Conservation (phyloP, 2,888 invertebrate species). For the Dynastes grantii region DNA sequence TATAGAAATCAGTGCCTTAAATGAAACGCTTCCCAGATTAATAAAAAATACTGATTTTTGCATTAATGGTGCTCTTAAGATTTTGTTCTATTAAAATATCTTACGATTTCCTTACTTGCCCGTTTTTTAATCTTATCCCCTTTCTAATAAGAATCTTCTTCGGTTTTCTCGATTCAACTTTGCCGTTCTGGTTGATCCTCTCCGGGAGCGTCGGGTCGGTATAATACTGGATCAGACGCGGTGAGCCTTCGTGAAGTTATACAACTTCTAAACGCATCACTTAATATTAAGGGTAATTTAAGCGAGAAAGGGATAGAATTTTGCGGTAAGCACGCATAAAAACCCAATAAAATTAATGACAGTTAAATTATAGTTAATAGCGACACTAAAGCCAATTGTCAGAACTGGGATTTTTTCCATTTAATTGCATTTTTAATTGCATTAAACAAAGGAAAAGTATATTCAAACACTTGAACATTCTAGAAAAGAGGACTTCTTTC, state of each 20-base stretch:
- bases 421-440: background rate
- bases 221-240: conserved; percentile 12
- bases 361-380: conserved; percentile 25
- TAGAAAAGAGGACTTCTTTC: no score
- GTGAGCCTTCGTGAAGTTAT: conserved; percentile 16
- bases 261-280: conserved; percentile 23
- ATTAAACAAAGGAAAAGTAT: background rate
- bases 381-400: background rate
- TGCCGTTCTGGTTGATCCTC: conserved; percentile 10
- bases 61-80: no score
- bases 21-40: no score
- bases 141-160: background rate
- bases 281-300: conserved; percentile 30
- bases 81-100: no score
- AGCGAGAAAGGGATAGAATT: conserved; percentile 6
- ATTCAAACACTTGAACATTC: no score
- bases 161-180: no score
- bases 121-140: background rate
- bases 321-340: background rate
- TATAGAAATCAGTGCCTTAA: no score
- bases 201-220: conserved; percentile 22
- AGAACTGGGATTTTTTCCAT: background rate
- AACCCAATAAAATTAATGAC: conserved; percentile 26
- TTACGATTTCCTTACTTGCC: no score
- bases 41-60: no score